Conservation (phyloP, 1,140 invertebrate species). For the Hirudo medicinalis region DNA sequence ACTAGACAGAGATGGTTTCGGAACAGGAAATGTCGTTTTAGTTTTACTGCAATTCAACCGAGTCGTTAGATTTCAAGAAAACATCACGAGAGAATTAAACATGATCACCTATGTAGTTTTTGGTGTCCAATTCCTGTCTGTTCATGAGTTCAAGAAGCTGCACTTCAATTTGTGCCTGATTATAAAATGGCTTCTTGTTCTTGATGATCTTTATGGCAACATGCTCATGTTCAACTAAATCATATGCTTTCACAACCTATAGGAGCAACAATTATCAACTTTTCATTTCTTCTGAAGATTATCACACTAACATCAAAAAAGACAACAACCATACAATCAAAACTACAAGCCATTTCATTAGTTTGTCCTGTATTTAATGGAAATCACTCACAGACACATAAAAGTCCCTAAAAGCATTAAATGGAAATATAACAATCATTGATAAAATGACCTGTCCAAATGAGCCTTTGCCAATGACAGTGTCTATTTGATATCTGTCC, state of each 20-base stretch:
- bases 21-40: conserved; percentile 86
- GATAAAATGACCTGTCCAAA: conserved; percentile 65
- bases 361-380: too few species aligned
- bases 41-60: not conserved
- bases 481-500: conserved; percentile 96
- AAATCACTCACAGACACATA: too few species aligned
- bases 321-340: too few species aligned
- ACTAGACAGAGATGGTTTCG: conserved; percentile 91
- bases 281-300: conserved; percentile 50
- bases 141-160: conserved; percentile 87
- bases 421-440: not conserved
- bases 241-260: conserved; percentile 91
- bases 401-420: too few species aligned
- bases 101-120: conserved; percentile 10
- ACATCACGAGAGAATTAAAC: not conserved
- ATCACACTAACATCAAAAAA: too few species aligned
- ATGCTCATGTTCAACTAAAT: conserved; percentile 88
- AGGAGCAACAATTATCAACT: conserved; percentile 23
- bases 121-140: not conserved
- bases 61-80: not conserved
- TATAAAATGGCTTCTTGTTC: conserved; percentile 99
- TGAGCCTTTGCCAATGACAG: conserved; percentile 91
- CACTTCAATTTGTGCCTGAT: conserved; percentile 99
- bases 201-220: conserved; percentile 99
- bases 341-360: too few species aligned